Evolutionary conservation across 2,888 invertebrate genomes (phyloP).

Genomic region (Orchesellides sinensis): DNA sequence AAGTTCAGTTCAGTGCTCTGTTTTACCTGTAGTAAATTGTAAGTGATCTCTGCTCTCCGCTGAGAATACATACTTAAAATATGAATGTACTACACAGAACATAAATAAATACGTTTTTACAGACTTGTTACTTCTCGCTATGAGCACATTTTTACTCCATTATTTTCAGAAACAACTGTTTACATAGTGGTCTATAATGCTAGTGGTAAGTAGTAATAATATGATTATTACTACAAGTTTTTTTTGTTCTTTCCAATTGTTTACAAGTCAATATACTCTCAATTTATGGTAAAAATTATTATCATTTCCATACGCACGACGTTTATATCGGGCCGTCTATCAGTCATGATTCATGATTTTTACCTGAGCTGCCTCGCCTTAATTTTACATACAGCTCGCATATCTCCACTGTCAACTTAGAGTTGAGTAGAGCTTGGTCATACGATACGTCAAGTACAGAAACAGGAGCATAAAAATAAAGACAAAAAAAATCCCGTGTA

Average conservation of each 20-base stretch:
- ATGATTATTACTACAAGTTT: background rate
- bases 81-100: too few species aligned
- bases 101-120: constrained; percentile 10
- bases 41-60: constrained; percentile 49
- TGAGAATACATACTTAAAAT: constrained; percentile 56
- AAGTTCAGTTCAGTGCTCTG: too few species aligned
- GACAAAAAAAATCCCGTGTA: constrained; percentile 14
- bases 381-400: background rate
- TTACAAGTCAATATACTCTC: constrained; percentile 38
- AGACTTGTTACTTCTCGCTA: background rate
- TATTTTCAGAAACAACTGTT: background rate
- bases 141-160: too few species aligned
- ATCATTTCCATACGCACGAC: constrained; percentile 73
- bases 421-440: too few species aligned
- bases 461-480: background rate
- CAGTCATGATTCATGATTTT: constrained; percentile 71
- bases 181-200: too few species aligned
- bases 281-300: constrained; percentile 51
- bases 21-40: constrained; percentile 48
- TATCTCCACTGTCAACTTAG: background rate
- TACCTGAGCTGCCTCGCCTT: constrained; percentile 50
- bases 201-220: too few species aligned
- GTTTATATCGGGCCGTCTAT: constrained; percentile 71
- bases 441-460: background rate
- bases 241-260: constrained; percentile 22